Evolutionary conservation across 2,797 vertebrate species (phyloP), one percentile per base, ranked within the genome.

Genomic region (Xerus rutilus): DNA sequence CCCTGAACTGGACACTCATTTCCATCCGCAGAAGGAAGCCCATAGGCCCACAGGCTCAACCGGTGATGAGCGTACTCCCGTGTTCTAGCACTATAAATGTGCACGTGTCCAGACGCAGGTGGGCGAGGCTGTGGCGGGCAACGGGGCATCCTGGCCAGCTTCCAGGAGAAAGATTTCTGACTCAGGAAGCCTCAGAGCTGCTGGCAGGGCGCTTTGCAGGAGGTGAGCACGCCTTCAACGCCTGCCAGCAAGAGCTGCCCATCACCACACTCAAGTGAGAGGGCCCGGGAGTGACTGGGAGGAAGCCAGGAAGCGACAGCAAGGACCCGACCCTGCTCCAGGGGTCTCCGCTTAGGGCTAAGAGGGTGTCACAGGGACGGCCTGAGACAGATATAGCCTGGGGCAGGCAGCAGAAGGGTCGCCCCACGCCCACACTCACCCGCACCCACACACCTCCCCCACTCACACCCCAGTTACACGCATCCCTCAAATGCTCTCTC

Each of bases 21-120:
- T 93, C 90, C 4, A 23, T 32, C 43, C 13, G 45, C 18, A 74
- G 78, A 85, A 96, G 92, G 87, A 89, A 77, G 49, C 25, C 39
- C 76, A 17, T 0, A 79, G 43, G 54, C 11, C 59, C 85, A 43
- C 13, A 32, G 10, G 52, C 82, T 13, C 9, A 14, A 18, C 1
- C 54, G 20, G 20, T 23, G 54, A n/a, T 18, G 9, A 25, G 28
- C 49, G 12, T 45, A 45, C 39, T 0, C 0, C 52, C 59, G 14
- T 1, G 8, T 7, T 28, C 81, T 73, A 43, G 67, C 0, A 47
- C 83, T 59, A 11, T 8, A 52, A 21, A 10, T 0, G 20, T 12
- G 39, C 4, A 8, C 65, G 43, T 67, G 65, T 69, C 69, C 62
- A 17, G 59, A 43, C 0, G 0, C 1, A 15, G 30, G 17, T 3